Evolutionary conservation across 2,113 vertebrate species (phyloP).

Genomic region (Nothobranchius furzeri): DNA sequence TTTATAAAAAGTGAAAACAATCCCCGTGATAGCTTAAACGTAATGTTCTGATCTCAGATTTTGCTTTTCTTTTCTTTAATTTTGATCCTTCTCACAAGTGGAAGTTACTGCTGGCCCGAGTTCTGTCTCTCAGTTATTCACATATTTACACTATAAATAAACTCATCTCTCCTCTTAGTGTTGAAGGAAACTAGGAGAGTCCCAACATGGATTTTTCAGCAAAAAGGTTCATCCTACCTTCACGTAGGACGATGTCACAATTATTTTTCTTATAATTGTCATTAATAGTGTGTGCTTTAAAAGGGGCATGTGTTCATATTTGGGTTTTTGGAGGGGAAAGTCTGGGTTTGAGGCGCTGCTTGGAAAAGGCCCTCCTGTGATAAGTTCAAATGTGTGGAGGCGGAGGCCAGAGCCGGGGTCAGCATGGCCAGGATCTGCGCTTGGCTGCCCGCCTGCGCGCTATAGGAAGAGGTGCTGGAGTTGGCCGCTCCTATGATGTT

Average conservation of each 20-base stretch:
- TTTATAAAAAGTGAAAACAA: constrained; percentile 37
- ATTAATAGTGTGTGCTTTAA: constrained; percentile 64
- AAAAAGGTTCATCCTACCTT: constrained; percentile 84
- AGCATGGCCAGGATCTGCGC: constrained; percentile 93
- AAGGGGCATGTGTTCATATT: constrained; percentile 91
- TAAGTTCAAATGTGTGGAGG: constrained; percentile 88
- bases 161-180: constrained; percentile 54
- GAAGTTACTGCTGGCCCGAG: constrained; percentile 43
- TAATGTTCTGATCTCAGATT: constrained; percentile 63
- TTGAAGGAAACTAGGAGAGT: constrained; percentile 38
- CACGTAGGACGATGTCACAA: constrained; percentile 73
- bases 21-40: constrained; percentile 61
- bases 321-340: constrained; percentile 88
- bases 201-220: constrained; percentile 56
- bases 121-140: constrained; percentile 62
- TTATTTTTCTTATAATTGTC: constrained; percentile 34
- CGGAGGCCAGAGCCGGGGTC: constrained; percentile 88
- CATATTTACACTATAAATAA: constrained; percentile 88
- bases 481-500: constrained; percentile 89
- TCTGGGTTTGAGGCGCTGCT: constrained; percentile 78
- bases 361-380: constrained; percentile 85
- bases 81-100: constrained; percentile 15
- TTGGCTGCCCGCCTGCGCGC: constrained; percentile 83
- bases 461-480: constrained; percentile 81
- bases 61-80: constrained; percentile 5